These are phyloP conservation scores for Netelia melanura DNA, from an alignment of 2,888 invertebrate genomes.

Conservation along the genomic window DNA sequence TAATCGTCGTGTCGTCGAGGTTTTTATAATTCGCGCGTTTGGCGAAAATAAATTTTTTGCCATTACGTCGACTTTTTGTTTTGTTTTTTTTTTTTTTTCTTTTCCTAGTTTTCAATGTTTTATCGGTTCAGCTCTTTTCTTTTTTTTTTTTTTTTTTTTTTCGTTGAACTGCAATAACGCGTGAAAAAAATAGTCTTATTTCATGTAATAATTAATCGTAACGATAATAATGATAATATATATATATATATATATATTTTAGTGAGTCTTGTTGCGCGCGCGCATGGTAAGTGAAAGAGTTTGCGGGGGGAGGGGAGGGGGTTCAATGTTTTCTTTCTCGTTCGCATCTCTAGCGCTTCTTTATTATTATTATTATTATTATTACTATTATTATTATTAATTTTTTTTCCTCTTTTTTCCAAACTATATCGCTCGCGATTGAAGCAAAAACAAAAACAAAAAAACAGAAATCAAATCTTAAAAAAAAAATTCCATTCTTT, in stretches of 20 bases:
- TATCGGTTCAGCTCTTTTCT: not conserved
- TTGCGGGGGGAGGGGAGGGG: constrained; percentile 69
- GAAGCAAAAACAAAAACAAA: too few species aligned
- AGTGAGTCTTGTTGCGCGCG: constrained; percentile 79
- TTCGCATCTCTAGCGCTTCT: not conserved
- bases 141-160: not conserved
- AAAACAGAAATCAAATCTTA: too few species aligned
- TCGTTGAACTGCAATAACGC: constrained; percentile 81
- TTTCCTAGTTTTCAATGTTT: not conserved
- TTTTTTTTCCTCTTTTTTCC: not conserved
- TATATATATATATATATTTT: constrained; percentile 68
- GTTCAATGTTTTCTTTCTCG: constrained; percentile 19
- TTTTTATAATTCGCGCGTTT: not conserved
- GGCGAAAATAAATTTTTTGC: constrained; percentile 54
- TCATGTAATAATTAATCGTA: constrained; percentile 73
- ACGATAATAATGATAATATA: constrained; percentile 55
- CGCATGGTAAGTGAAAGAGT: constrained; percentile 80
- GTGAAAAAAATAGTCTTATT: constrained; percentile 78
- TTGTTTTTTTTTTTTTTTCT: not conserved
- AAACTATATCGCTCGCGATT: too few species aligned
- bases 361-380: not conserved
- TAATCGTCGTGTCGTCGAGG: too few species aligned
- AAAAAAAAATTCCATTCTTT: too few species aligned
- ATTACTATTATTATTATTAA: not conserved
- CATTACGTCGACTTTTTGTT: too few species aligned